Evolutionary conservation across 2,888 invertebrate genomes (phyloP).

Genomic region (Patella pellucida): DNA sequence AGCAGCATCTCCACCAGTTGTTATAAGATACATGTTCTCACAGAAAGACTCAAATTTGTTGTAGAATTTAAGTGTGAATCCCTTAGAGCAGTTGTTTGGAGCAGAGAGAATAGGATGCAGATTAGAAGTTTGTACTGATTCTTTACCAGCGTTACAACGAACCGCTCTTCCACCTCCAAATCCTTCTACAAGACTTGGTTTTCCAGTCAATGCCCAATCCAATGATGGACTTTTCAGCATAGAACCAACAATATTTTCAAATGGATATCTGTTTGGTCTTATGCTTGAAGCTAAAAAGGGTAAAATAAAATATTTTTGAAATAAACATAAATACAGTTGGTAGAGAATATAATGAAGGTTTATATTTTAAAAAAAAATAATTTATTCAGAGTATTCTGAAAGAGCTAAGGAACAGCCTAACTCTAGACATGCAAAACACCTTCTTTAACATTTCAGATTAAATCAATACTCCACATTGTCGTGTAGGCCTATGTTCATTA

Average conservation of each 20-base stretch:
- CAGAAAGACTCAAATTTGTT: constrained; percentile 31
- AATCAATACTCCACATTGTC: too few species aligned
- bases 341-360: too few species aligned
- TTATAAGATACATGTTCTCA: constrained; percentile 33
- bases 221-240: neutral
- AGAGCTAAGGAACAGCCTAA: too few species aligned
- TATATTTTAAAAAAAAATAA: too few species aligned
- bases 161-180: constrained; percentile 33
- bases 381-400: too few species aligned
- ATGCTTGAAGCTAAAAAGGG: neutral
- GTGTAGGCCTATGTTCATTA: too few species aligned
- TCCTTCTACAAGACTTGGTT: constrained; percentile 32
- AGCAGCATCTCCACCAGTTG: constrained; percentile 27
- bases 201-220: neutral
- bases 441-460: too few species aligned
- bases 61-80: constrained; percentile 39
- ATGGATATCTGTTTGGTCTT: neutral
- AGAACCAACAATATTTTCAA: constrained; percentile 5
- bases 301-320: neutral
- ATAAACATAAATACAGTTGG: neutral
- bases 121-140: constrained; percentile 24
- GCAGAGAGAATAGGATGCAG: constrained; percentile 36
- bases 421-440: too few species aligned
- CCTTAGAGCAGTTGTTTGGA: constrained; percentile 31
- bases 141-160: constrained; percentile 16